A percentile compares a stretch with the other conserved stretches of the same genome.
These are phyloP conservation scores for Anthophora plumipes DNA, from an alignment of 2,888 invertebrate genomes.

Conservation along the genomic window DNA sequence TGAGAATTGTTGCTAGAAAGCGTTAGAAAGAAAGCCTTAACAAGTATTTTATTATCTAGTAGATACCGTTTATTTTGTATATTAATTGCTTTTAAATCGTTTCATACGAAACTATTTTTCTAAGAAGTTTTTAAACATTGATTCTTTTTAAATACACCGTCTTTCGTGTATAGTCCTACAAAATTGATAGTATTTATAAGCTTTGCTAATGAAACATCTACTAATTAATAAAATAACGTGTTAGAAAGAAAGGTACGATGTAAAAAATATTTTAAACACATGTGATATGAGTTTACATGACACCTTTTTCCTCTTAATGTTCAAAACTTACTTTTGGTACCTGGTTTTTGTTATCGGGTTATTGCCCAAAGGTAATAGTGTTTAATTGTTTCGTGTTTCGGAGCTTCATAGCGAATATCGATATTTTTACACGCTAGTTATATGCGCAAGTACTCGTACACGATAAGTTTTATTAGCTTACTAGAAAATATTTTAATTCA, in stretches of 20 bases:
- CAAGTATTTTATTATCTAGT: conserved; percentile 28
- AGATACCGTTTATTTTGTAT: conserved; percentile 12
- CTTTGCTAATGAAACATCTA: conserved; percentile 5
- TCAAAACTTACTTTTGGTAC: conserved; percentile 72
- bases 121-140: neutral
- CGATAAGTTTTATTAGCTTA: conserved; percentile 27
- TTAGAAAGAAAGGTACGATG: neutral
- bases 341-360: conserved; percentile 68
- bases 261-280: neutral
- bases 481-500: conserved; percentile 32
- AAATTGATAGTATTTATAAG: neutral
- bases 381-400: conserved; percentile 54
- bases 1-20: neutral
- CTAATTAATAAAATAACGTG: conserved; percentile 27
- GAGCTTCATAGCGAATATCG: conserved; percentile 51
- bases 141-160: neutral
- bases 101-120: conserved; percentile 10
- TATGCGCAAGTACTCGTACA: conserved; percentile 36
- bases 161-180: neutral
- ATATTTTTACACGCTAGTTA: conserved; percentile 26
- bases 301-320: conserved; percentile 20
- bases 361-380: conserved; percentile 40
- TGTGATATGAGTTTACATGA: neutral
- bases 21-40: neutral
- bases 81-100: neutral